These are phyloP conservation scores for Notospermus geniculatus DNA, from an alignment of 1,140 invertebrate species.

Conservation along the genomic window DNA sequence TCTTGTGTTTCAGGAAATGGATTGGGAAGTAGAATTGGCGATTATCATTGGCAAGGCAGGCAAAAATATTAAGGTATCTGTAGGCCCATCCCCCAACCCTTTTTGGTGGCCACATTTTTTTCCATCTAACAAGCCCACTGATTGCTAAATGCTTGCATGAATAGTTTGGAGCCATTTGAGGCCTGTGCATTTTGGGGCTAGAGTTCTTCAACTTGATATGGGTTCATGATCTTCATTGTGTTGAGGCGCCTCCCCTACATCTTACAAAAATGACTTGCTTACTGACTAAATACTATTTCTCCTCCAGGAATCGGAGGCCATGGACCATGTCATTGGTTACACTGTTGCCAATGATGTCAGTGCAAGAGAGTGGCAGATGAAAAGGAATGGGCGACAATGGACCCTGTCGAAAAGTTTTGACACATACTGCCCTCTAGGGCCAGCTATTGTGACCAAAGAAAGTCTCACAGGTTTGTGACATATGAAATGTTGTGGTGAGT, in stretches of 20 bases:
- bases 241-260: background rate
- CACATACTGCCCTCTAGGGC: constrained; percentile 75
- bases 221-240: background rate
- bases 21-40: constrained; percentile 86
- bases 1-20: constrained; percentile 68
- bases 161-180: no score
- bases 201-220: no score
- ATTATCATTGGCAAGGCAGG: constrained; percentile 81
- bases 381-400: constrained; percentile 81
- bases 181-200: no score
- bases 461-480: constrained; percentile 59
- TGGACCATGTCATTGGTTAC: constrained; percentile 80
- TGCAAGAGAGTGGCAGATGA: constrained; percentile 78
- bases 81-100: no score
- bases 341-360: constrained; percentile 81
- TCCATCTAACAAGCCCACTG: no score
- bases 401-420: constrained; percentile 81
- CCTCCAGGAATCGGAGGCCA: constrained; percentile 62
- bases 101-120: no score
- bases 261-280: constrained; percentile 4
- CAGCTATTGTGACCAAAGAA: constrained; percentile 75
- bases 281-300: constrained; percentile 1
- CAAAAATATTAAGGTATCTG: constrained; percentile 66
- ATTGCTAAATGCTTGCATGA: no score
- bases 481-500: no score